phyloP scores from a whole-genome alignment of 2,797 vertebrate genomes.

The Limnodromus scolopaceus region DNA sequence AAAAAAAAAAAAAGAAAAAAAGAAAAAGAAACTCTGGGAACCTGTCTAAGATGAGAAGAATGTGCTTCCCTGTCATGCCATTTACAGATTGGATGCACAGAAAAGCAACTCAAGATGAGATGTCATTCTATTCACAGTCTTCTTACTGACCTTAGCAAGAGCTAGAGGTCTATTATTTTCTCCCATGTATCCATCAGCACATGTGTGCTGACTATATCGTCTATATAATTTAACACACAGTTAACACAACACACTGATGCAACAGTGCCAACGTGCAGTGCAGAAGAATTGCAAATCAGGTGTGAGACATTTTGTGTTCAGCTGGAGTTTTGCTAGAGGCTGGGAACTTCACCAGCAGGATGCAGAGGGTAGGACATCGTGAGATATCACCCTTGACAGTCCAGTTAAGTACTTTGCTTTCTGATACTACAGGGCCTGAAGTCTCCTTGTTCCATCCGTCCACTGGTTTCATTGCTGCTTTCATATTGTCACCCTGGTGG shows the following conservation, averaged over 20 bases:
- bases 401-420: not conserved
- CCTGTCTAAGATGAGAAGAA: not conserved
- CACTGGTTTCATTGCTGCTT: not conserved
- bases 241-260: not conserved
- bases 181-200: not conserved
- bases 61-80: not conserved
- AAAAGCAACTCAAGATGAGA: not conserved
- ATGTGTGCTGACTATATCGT: not conserved
- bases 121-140: not conserved
- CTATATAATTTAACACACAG: not conserved
- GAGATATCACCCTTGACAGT: not conserved
- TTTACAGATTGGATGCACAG: not conserved
- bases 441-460: not conserved
- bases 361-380: not conserved
- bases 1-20: not conserved
- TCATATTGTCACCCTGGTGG: not conserved
- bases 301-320: not conserved
- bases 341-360: not conserved
- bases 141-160: not conserved
- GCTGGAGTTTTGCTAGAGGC: not conserved
- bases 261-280: not conserved
- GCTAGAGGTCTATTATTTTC: not conserved
- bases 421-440: not conserved
- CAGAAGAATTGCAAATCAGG: not conserved
- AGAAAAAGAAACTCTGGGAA: not conserved